Evolutionary conservation across 2,113 vertebrate genomes (phyloP), one percentile per base, ranked within the genome.

Genomic region (Trematocara stigmaticum): DNA sequence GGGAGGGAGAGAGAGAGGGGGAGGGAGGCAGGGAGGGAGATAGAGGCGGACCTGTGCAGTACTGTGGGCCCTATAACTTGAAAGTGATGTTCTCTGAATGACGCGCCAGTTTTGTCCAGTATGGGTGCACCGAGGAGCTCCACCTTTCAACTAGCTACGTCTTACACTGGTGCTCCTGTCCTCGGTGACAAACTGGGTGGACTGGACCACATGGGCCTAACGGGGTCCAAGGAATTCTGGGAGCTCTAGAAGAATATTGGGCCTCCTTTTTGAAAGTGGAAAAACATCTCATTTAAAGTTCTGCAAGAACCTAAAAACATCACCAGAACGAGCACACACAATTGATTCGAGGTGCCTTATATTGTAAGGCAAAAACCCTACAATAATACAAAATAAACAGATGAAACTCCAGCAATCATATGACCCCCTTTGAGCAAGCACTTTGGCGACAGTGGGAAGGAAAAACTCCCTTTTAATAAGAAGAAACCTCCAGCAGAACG

Each of bases 31-130:
- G 61, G 35, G 29, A 13, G 81, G 64, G 26, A 15, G 78, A 4
- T 69, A 16, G 86, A 53, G 83, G 64, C 5, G 26, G 86, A 85
- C 38, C 82, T 84, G 89, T 89, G 89, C 90, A n/a, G 87, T 29
- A 64, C 23, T 87, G 61, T 85, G 82, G 79, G 85, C 82, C 85
- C 4, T n/a, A 79, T 78, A 80, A 92, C 84, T 52, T 87, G 29
- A 88, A 90, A 89, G 88, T 71, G 86, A 89, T 89, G 83, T 84
- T 86, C 82, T 64, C 29, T 13, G 84, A 64, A 83, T 84, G 84
- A 66, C 47, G 45, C 52, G 55, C 81, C 56, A 69, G 78, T 64
- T 84, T 49, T 66, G 45, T 82, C 61, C 84, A 6, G 76, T 42
- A 10, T 12, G 89, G 61, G 78, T 66, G 13, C 84, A 55, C 51